Percentiles rank a stretch among this genome's conserved stretches.
phyloP scores from a whole-genome alignment of 2,888 invertebrate genomes.

The Brachypterus glaber region DNA sequence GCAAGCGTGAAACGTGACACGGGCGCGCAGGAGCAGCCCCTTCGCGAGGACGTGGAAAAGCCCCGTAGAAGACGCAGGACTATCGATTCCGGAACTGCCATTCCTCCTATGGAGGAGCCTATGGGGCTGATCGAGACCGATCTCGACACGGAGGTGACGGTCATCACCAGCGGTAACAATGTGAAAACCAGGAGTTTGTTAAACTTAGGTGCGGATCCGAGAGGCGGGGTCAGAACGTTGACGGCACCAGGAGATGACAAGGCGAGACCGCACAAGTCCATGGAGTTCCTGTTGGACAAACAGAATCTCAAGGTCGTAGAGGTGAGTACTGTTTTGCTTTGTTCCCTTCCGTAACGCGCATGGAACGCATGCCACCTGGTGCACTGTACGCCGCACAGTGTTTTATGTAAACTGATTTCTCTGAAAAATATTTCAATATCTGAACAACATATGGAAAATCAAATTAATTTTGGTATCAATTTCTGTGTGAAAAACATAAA shows the following conservation, averaged over 20 bases:
- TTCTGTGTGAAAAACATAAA: too few relatives aligned
- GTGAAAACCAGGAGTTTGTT: slow-evolving; percentile 58
- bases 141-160: slow-evolving; percentile 67
- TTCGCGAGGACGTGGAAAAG: slow-evolving; percentile 22
- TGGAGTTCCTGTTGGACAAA: slow-evolving; percentile 92
- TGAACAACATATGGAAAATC: too few relatives aligned
- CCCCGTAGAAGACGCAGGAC: slow-evolving; percentile 26
- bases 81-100: slow-evolving; percentile 37
- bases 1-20: slow-evolving; percentile 39
- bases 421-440: too few relatives aligned
- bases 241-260: slow-evolving; percentile 35
- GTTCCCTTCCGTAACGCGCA: too few relatives aligned
- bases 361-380: neutral
- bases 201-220: slow-evolving; percentile 53
- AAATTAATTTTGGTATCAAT: too few relatives aligned
- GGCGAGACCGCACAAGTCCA: slow-evolving; percentile 69
- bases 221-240: slow-evolving; percentile 29
- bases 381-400: too few relatives aligned
- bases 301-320: slow-evolving; percentile 78
- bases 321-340: slow-evolving; percentile 65
- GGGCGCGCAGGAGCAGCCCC: slow-evolving; percentile 24
- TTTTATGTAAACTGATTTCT: too few relatives aligned
- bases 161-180: slow-evolving; percentile 40
- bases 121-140: slow-evolving; percentile 84
- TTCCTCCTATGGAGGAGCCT: slow-evolving; percentile 45